Evolutionary conservation across 2,113 vertebrate genomes (phyloP), one percentile per base, ranked within the genome.

Genomic region (Heterotilapia buettikoferi): DNA sequence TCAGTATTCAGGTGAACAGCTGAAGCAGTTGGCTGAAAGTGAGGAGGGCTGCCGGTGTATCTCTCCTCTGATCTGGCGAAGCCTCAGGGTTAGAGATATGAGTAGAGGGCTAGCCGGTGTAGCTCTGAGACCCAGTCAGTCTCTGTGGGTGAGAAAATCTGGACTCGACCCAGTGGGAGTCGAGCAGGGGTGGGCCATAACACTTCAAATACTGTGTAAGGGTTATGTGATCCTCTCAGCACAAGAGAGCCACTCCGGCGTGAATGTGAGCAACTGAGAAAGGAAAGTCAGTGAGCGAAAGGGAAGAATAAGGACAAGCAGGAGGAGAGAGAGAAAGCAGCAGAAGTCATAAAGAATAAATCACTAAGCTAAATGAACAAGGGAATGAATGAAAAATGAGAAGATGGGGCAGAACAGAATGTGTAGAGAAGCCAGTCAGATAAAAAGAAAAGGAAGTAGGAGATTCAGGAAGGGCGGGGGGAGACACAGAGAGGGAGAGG

Each of bases 311-410:
- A 83, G 83, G 87, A 47, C 50, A 76, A 83, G 53, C 45, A 63
- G 59, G 38, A 82, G 87, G 6, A 36, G 61, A 66, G 61, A 80
- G 63, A 68, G 29, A 83, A 85, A 80, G 88, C 73, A 82, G 11
- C 43, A 79, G 40, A 85, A 94, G 88, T 87, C 83, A 88, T 90
- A 87, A 92, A 89, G 90, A 90, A 93, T 93, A 90, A 92, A 93
- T 90, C 82, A 92, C 83, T 53, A 71, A 82, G 85, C 78, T 90
- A 87, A 94, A 92, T 88, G 86, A 92, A 93, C 84, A 84, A 86
- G 83, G 87, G 83, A 80, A 84, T 83, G 56, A 91, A 84, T 83
- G 86, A 86, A 84, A 86, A 84, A 88, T 84, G 85, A 53, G 66
- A 86, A 78, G 45, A 57, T 61, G 76, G 84, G 56, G 19, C 36